Percentiles rank a stretch among this genome's conserved stretches.
These are phyloP conservation scores for Brachypalpus laphriformis DNA, from an alignment of 2,888 invertebrate genomes.

Conservation along the genomic window DNA sequence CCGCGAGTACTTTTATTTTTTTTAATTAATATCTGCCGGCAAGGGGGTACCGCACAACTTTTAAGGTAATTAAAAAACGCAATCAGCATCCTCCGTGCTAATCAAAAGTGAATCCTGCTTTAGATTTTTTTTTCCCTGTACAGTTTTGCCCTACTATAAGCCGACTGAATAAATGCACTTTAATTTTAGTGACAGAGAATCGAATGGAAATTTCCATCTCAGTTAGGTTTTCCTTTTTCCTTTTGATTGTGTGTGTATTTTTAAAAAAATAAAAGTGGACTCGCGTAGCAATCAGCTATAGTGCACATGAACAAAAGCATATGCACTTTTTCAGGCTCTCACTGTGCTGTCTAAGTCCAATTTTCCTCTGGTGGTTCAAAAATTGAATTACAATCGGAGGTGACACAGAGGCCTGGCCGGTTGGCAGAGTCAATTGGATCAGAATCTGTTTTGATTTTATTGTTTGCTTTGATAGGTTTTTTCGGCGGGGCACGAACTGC, in stretches of 20 bases:
- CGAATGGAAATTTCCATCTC: constrained; percentile 50
- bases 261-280: neutral
- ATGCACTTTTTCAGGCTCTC: neutral
- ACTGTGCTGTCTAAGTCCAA: neutral
- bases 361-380: neutral
- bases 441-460: constrained; percentile 48
- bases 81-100: constrained; percentile 60
- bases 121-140: neutral
- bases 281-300: constrained; percentile 32
- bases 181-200: constrained; percentile 59
- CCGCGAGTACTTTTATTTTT: constrained; percentile 30
- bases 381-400: constrained; percentile 28
- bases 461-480: constrained; percentile 13
- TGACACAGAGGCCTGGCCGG: constrained; percentile 22
- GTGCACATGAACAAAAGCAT: constrained; percentile 36
- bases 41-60: constrained; percentile 17
- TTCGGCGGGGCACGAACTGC: neutral
- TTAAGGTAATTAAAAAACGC: constrained; percentile 73
- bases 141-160: neutral
- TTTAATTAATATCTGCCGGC: constrained; percentile 41
- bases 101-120: constrained; percentile 58
- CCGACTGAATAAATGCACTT: constrained; percentile 51
- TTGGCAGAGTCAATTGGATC: constrained; percentile 51
- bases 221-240: constrained; percentile 38
- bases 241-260: neutral